These are phyloP conservation scores for Nothura maculosa DNA, from an alignment of 2,797 vertebrate genomes.

Conservation along the genomic window DNA sequence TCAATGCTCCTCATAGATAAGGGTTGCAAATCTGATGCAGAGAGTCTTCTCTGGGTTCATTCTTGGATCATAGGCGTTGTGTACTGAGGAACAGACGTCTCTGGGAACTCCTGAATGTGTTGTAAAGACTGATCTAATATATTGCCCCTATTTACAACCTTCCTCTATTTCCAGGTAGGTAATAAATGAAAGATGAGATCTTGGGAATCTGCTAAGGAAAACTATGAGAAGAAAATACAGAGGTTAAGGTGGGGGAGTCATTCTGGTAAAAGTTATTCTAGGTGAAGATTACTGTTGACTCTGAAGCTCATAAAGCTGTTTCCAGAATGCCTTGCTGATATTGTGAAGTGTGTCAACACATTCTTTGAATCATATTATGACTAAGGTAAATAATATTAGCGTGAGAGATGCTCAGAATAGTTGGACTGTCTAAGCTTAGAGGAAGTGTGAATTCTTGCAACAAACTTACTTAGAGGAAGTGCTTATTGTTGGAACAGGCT, in stretches of 20 bases:
- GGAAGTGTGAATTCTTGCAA: background rate
- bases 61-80: background rate
- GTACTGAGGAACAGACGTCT: background rate
- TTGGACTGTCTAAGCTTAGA: background rate
- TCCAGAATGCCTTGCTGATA: background rate
- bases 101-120: background rate
- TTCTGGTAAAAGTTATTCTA: background rate
- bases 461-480: background rate
- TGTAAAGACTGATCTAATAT: background rate
- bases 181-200: background rate
- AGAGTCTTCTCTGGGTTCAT: slow-evolving; percentile 25
- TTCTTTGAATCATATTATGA: background rate
- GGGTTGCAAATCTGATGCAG: background rate
- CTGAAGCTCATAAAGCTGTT: background rate
- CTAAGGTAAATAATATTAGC: background rate
- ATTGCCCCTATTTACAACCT: background rate
- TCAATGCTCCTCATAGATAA: slow-evolving; percentile 22
- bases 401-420: background rate
- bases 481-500: background rate
- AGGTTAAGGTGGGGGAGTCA: background rate
- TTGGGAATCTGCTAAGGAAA: background rate
- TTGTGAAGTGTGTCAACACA: background rate
- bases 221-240: background rate
- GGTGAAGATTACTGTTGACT: background rate
- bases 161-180: background rate